Evolutionary conservation across 2,113 vertebrate species (phyloP), one percentile per base, ranked within the genome.

Genomic region (Coptodon bakossiorum): DNA sequence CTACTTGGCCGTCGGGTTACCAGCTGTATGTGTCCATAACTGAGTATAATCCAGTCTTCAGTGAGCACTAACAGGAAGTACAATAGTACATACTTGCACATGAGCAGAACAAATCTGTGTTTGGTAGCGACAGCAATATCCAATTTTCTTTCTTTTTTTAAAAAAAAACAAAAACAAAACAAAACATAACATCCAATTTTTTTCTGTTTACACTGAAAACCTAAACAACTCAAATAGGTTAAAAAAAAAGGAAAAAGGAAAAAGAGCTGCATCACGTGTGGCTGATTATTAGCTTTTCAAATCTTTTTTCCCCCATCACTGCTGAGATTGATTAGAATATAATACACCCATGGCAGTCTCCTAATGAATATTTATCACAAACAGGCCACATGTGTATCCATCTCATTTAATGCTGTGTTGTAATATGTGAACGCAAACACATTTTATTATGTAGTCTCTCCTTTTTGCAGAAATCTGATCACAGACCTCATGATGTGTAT

Each of bases 341-440:
- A n/a, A 79, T 82, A 59, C 52, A 81, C 24, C 27, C 45, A 16
- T 78, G 76, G 56, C 86, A 85, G 78, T 38, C 54, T 86, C 52
- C 24, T 83, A 80, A 90, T 88, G 59, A 84, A 54, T 84, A 86
- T 84, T 52, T 50, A 79, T 88, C 48, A 86, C 82, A 73, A 84
- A 88, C 45, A 68, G 22, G 31, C 38, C 76, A 82, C 29, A 73
- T 52, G 73, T 78, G 86, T 73, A 76, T 87, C 87, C 14, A 82
- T 89, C 71, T 80, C 45, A 78, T 78, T 78, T 78, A 78, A 78
- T 78, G 45, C 27, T 19, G 45, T 78, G 73, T 52, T 52, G 16
- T 78, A 31, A 50, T 78, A 78, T n/a, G 27, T 52, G 73, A 78
- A 78, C 27, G 5, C 73, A 52, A 78, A 34, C 45, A 78, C 73